phyloP scores from a whole-genome alignment of 2,113 vertebrate genomes.

The Ailurus styani region DNA sequence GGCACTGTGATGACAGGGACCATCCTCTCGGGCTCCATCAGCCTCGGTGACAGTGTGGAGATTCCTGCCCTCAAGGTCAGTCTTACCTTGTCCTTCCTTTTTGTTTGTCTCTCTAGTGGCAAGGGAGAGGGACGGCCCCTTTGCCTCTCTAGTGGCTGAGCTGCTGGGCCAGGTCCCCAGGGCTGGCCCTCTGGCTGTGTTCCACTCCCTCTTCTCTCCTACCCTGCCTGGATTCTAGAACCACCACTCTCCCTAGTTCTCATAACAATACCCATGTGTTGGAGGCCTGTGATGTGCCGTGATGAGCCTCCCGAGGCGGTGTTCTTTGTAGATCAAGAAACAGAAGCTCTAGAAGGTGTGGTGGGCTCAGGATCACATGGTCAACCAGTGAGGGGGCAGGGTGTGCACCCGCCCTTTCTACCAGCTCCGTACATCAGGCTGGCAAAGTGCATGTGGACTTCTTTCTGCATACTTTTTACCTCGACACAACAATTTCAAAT shows the following conservation, averaged over 20 bases:
- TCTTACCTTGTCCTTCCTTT: constrained; percentile 13
- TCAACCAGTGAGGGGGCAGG: too few species aligned
- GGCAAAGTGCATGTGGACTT: accelerated
- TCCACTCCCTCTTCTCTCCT: accelerated
- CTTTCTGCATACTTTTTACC: neutral
- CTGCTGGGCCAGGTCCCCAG: neutral
- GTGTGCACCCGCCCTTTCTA: neutral
- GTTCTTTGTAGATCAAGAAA: neutral
- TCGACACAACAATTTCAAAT: neutral
- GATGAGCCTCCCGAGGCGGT: neutral
- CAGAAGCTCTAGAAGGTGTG: neutral
- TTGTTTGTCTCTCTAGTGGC: neutral
- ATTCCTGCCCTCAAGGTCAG: constrained; percentile 96
- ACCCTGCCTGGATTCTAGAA: neutral
- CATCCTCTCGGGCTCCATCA: constrained; percentile 93
- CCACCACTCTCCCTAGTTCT: neutral
- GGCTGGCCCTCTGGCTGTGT: neutral
- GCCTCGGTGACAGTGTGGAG: constrained; percentile 93
- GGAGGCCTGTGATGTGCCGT: accelerated
- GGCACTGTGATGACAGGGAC: constrained; percentile 99
- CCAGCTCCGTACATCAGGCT: accelerated
- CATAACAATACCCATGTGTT: accelerated
- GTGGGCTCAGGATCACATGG: neutral
- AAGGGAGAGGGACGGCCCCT: neutral
- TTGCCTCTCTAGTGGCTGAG: neutral